phyloP scores from a whole-genome alignment of 2,113 vertebrate genomes.

The Campylomormyrus numenius region DNA sequence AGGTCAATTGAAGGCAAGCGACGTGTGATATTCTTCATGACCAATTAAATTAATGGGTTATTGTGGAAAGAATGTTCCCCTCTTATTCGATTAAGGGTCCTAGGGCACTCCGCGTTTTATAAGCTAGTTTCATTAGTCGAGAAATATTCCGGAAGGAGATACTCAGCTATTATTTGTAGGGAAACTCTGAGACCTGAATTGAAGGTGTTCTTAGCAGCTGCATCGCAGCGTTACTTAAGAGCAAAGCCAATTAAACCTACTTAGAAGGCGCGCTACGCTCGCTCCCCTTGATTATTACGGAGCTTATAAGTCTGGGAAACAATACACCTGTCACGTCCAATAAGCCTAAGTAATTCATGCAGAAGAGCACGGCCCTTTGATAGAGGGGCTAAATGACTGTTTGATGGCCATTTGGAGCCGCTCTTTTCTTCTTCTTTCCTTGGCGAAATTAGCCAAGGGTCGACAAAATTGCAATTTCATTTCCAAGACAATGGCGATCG shows the following conservation, averaged over 20 bases:
- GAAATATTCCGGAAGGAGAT: slow-evolving; percentile 79
- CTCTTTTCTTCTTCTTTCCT: slow-evolving; percentile 58
- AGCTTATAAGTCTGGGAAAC: slow-evolving; percentile 81
- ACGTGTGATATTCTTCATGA: slow-evolving; percentile 79
- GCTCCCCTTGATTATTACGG: slow-evolving; percentile 74
- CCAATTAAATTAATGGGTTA: slow-evolving; percentile 87
- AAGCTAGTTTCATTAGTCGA: slow-evolving; percentile 82
- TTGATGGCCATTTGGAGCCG: slow-evolving; percentile 63
- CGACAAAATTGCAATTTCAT: slow-evolving; percentile 54
- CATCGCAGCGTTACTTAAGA: slow-evolving; percentile 70
- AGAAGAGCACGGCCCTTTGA: slow-evolving; percentile 70
- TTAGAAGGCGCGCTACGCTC: slow-evolving; percentile 73
- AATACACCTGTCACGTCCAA: slow-evolving; percentile 85
- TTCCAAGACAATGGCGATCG: slow-evolving; percentile 44
- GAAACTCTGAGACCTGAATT: slow-evolving; percentile 69
- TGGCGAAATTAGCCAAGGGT: slow-evolving; percentile 58
- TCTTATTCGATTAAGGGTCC: slow-evolving; percentile 83
- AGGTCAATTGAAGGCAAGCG: slow-evolving; percentile 89
- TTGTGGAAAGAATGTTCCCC: slow-evolving; percentile 77
- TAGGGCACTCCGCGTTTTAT: slow-evolving; percentile 79
- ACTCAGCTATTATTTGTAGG: slow-evolving; percentile 77
- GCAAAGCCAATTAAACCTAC: slow-evolving; percentile 81
- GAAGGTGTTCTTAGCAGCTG: slow-evolving; percentile 70
- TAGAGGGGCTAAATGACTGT: slow-evolving; percentile 68
- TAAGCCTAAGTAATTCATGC: slow-evolving; percentile 76